Conservation (phyloP, 1,140 invertebrate genomes). For the Elysia chlorotica region DNA sequence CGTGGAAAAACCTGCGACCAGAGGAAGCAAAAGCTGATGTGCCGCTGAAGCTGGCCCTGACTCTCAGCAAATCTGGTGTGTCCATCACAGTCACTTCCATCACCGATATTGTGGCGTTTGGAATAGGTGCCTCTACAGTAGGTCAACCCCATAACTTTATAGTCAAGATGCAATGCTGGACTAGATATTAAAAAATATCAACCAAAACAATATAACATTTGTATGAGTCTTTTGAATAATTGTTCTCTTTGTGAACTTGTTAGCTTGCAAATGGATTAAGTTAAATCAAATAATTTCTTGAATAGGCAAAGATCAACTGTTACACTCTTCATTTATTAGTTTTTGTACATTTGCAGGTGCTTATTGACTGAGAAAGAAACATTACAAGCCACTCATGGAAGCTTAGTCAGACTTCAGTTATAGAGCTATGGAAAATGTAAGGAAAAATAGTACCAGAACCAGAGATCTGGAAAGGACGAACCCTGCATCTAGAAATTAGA, state of each 20-base stretch:
- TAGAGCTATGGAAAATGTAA: no score
- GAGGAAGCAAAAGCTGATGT: constrained; percentile 74
- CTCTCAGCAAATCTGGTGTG: constrained; percentile 92
- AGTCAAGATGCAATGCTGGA: not conserved
- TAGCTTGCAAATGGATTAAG: not conserved
- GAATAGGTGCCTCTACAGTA: constrained; percentile 93
- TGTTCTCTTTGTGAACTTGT: not conserved
- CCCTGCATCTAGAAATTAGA: no score
- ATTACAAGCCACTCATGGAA: no score
- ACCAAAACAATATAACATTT: not conserved
- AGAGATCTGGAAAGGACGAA: no score
- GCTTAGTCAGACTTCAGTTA: no score
- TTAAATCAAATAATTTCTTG: no score
- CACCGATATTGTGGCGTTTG: constrained; percentile 96
- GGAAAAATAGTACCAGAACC: no score
- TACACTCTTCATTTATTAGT: no score
- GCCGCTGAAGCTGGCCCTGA: constrained; percentile 82
- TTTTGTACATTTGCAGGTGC: no score
- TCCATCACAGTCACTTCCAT: constrained; percentile 97
- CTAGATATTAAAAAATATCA: not conserved
- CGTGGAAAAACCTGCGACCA: constrained; percentile 86
- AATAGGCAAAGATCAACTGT: no score
- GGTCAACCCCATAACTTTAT: constrained; percentile 63
- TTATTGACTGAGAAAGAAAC: no score
- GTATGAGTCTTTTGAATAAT: not conserved